Conservation (phyloP, 2,888 invertebrate species). For the Athripsodes cinereus region DNA sequence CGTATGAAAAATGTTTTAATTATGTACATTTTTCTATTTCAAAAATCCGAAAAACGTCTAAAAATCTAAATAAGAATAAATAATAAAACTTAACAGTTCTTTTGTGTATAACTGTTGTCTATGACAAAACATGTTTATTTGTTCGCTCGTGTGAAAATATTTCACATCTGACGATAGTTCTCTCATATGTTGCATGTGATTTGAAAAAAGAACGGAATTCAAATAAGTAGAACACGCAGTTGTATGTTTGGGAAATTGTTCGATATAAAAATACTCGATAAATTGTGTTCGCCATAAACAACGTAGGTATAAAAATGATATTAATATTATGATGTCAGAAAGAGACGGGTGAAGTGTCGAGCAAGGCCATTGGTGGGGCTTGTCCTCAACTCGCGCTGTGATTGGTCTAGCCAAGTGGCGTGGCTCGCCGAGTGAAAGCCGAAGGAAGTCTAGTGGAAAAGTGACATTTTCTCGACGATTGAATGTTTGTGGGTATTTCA, state of each 20-base stretch:
- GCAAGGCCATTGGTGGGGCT: constrained; percentile 16
- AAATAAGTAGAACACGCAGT: background rate
- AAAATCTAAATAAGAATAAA: too few species aligned
- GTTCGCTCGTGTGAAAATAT: too few species aligned
- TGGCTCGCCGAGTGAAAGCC: constrained; percentile 15
- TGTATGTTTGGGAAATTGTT: constrained; percentile 1
- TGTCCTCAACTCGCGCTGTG: constrained; percentile 1
- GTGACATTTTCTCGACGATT: constrained; percentile 6
- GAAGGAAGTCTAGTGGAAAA: constrained; percentile 13
- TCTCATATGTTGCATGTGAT: too few species aligned
- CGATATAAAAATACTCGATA: background rate
- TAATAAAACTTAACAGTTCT: too few species aligned
- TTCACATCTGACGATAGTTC: too few species aligned
- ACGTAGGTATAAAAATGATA: too few species aligned
- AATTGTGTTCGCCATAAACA: background rate
- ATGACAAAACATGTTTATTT: too few species aligned
- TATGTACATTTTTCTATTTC: too few species aligned
- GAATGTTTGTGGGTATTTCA: background rate
- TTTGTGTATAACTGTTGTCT: too few species aligned
- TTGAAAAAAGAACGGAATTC: background rate
- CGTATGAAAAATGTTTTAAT: too few species aligned
- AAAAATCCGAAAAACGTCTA: too few species aligned
- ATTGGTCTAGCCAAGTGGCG: constrained; percentile 22
- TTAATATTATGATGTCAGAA: background rate
- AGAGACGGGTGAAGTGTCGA: background rate